Base-by-base conservation (phyloP, 2,888 invertebrate genomes). In the Hydroisotoma schaefferi region DNA sequence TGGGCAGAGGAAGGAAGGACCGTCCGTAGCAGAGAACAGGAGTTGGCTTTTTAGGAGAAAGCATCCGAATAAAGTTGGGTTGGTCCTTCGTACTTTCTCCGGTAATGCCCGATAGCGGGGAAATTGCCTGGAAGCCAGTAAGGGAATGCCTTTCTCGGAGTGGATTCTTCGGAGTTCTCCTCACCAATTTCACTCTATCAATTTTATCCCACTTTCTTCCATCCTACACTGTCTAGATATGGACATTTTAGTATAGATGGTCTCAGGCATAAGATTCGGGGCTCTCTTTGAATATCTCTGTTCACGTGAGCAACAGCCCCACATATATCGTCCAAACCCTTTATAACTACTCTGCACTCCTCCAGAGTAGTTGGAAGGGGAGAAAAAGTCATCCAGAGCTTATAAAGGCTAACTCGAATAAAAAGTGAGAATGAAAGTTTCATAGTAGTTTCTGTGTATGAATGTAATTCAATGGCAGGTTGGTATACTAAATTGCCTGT, bases 1-100 rank as follows among this genome's bases (percentile, higher is more conserved):
- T 40, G 40, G 40, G 40, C 40, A 4, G 20, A 40, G 40, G 5
- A 40, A 15, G 40, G n/a, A n/a, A n/a, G n/a, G n/a, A n/a, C 47
- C 25, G 47, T 18, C 43, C 43, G 26, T 49, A 28, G 28, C 49
- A 49, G 26, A 25, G 49, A n/a, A 49, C 49, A 5, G 37, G 12
- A 20, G 22, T 2, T 12, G 37, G 20, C 18, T 20, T 33, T 33
- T 27, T 15, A 5, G 20, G 40, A 20, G 40, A 40, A 52, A 27
- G 51, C 49, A 49, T 26, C 28, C 27, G 27, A 18, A 37, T 33
- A 33, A 37, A 22, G 20, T 52, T 37, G 51, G 51, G 51, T 18
- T 49, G 49, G 49, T 49, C 51, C 51, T 33, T 52, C 51, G 51
- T 40, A 12, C 20, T 33, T 5, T 22, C 51, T 52, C 51, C 51